phyloP scores from a whole-genome alignment of 2,888 invertebrate species.

The Catocala sponsa region DNA sequence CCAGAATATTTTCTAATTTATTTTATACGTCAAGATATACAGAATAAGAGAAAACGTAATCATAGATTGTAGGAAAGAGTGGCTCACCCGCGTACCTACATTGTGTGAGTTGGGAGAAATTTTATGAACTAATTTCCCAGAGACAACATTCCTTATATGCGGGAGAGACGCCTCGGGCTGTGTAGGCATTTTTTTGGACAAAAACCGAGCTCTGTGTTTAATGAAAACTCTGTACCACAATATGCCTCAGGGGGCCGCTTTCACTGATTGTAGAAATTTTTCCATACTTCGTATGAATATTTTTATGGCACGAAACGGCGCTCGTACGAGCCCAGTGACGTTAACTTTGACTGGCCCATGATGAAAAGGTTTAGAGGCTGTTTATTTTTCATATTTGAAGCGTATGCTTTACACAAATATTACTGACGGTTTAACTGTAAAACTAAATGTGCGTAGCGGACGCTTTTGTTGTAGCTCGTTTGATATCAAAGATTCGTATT shows the following conservation, averaged over 20 bases:
- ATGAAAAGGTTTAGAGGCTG: slow-evolving; percentile 52
- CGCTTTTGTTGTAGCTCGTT: slow-evolving; percentile 19
- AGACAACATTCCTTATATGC: slow-evolving; percentile 83
- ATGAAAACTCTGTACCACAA: slow-evolving; percentile 84
- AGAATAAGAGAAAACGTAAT: slow-evolving; percentile 53
- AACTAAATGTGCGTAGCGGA: slow-evolving; percentile 20
- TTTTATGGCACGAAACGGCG: slow-evolving; percentile 63
- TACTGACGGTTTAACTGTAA: slow-evolving; percentile 28
- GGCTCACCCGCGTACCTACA: slow-evolving; percentile 57
- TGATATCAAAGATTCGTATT: background rate
- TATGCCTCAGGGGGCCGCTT: slow-evolving; percentile 81
- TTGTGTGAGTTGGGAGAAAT: slow-evolving; percentile 69
- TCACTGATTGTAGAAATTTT: slow-evolving; percentile 81
- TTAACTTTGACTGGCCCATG: slow-evolving; percentile 52
- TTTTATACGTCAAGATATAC: slow-evolving; percentile 39
- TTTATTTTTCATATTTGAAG: slow-evolving; percentile 44
- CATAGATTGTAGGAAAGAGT: slow-evolving; percentile 57
- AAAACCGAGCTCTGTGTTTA: slow-evolving; percentile 80
- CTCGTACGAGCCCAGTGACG: slow-evolving; percentile 47
- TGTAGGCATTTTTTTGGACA: slow-evolving; percentile 78
- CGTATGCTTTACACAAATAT: slow-evolving; percentile 40
- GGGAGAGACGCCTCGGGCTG: slow-evolving; percentile 74
- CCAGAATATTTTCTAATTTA: slow-evolving; percentile 40
- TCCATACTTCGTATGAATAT: slow-evolving; percentile 78
- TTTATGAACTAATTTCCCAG: slow-evolving; percentile 85